Evolutionary conservation across 2,113 vertebrate genomes (phyloP), one percentile per base, ranked within the genome.

Genomic region (Ariopsis seemanni): DNA sequence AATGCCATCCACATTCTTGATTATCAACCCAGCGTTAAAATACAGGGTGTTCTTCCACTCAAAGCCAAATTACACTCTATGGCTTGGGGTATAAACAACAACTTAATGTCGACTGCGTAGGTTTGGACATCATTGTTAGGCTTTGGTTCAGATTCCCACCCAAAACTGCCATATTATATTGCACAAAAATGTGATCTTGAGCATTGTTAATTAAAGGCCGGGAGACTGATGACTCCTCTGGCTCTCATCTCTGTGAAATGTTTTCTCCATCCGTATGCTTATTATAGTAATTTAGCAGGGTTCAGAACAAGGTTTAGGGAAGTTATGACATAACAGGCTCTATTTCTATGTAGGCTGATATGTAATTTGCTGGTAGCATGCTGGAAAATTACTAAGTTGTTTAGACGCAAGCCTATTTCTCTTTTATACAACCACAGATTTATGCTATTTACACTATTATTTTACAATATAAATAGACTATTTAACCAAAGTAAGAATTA

Each of bases 201-300:
- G 72, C 55, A 53, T 84, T 58, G 11, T 34, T 89, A 74, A 87
- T 84, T 72, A 87, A 87, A 72, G 53, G 80, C 69, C 48, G 34
- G 78, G 25, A 74, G 65, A 75, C 48, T 79, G 82, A 52, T 58
- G 65, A 57, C 82, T 80, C 82, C 60, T 17, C 42, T 52, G 55
- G 65, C 52, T 55, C 27, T 71, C 12, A 20, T 34, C n/a, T 78
- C 15, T 60, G 10, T 4, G 15, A 18, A 55, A 52, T 65, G 34
- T 52, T 20, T 18, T 84, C 77, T 82, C 58, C 50, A 63, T 84
- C 55, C 53, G 55, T 65, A 17, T 82, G 65, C 55, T 85, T 62
- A 82, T 86, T 27, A 55, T 18, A 58, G 20, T 18, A 8, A 60
- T 60, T 81, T 30, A 58, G 53, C 27, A 15, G 75, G 14, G 55